Evolutionary conservation across 2,113 vertebrate genomes (phyloP).

Genomic region (Taurulus bubalis): DNA sequence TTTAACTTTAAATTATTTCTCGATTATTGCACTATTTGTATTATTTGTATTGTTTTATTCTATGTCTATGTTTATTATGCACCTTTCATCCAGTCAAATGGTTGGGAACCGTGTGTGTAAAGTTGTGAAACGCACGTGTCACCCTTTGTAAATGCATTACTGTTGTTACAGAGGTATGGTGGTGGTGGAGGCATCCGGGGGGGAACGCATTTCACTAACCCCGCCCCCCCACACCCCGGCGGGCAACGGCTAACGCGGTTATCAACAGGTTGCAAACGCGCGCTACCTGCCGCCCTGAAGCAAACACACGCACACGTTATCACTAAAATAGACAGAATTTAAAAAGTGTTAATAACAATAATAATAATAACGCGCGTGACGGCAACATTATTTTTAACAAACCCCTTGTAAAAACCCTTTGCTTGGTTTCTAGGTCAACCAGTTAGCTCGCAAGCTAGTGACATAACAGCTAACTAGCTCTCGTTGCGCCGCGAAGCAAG

Average conservation of each 20-base stretch:
- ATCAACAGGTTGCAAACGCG: constrained; percentile 71
- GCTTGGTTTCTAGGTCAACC: neutral
- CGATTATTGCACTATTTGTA: too few species aligned
- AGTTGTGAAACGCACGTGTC: neutral
- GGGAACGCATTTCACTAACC: constrained; percentile 49
- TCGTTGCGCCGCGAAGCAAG: neutral
- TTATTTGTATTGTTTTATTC: too few species aligned
- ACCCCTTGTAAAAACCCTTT: neutral
- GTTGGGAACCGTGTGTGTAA: neutral
- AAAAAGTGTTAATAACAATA: too few species aligned
- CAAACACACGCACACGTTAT: neutral
- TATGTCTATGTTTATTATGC: too few species aligned
- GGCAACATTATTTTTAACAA: neutral
- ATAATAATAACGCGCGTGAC: neutral
- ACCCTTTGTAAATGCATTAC: neutral
- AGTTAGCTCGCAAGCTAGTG: constrained; percentile 24
- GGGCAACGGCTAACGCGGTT: constrained; percentile 64
- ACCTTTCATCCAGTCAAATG: too few species aligned
- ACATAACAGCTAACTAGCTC: constrained; percentile 21
- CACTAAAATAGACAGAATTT: too few species aligned
- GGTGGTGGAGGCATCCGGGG: neutral
- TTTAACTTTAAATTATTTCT: too few species aligned
- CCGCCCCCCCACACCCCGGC: constrained; percentile 42
- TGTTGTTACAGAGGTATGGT: neutral
- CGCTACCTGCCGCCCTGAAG: too few species aligned